phyloP scores from a whole-genome alignment of 2,113 vertebrate species.

The Hemiprocne comata region DNA sequence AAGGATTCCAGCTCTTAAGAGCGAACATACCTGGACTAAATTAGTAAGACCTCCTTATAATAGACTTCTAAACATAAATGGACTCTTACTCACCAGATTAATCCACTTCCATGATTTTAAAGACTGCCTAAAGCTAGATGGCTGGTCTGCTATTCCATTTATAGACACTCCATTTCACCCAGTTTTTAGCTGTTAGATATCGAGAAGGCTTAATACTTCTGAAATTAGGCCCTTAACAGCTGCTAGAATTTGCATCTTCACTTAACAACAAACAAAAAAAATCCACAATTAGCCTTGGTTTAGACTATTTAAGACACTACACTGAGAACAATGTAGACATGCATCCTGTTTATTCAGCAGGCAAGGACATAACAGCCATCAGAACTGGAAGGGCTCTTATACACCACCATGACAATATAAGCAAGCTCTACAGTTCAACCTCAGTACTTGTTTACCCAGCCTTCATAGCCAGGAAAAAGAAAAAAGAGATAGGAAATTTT shows the following conservation, averaged over 20 bases:
- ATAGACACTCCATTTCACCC: background rate
- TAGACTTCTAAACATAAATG: background rate
- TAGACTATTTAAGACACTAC: background rate
- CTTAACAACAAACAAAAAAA: background rate
- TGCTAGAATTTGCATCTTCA: background rate
- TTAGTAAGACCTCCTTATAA: background rate
- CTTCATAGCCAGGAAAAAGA: rapidly evolving
- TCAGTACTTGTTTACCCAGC: background rate
- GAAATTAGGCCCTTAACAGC: background rate
- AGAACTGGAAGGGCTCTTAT: background rate
- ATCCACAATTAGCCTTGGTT: background rate
- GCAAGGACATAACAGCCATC: background rate
- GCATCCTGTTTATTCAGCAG: conserved; percentile 52
- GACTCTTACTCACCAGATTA: conserved; percentile 17
- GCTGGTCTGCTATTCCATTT: background rate
- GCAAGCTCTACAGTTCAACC: background rate
- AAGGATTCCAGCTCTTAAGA: background rate
- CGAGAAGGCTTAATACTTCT: background rate
- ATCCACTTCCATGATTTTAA: conserved; percentile 11
- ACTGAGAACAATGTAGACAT: conserved; percentile 28
- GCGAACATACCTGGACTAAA: background rate
- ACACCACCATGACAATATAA: background rate
- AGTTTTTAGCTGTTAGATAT: conserved; percentile 5
- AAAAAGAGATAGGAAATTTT: background rate
- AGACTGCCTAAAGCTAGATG: conserved; percentile 16